These are phyloP conservation scores for Drosophila triauraria DNA, from an alignment of 1,140 invertebrate species.

Conservation along the genomic window DNA sequence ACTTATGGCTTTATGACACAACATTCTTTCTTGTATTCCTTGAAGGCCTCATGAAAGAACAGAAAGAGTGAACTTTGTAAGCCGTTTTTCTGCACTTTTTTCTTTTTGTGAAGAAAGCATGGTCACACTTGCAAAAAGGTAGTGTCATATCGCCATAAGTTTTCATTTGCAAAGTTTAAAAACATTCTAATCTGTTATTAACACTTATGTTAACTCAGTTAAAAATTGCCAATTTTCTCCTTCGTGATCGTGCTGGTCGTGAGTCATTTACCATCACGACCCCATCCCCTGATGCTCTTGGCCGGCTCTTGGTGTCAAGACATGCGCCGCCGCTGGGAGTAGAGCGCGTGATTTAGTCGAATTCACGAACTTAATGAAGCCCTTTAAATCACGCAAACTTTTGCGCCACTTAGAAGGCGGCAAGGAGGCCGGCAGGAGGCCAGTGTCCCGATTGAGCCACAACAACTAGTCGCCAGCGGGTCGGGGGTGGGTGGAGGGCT, in stretches of 20 bases:
- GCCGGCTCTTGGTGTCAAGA: conserved; percentile 63
- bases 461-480: conserved; percentile 62
- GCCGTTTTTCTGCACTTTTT: too few relatives aligned
- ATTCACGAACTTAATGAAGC: conserved; percentile 85
- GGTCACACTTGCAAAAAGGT: too few relatives aligned
- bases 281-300: conserved; percentile 24
- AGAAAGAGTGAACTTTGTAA: too few relatives aligned
- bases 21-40: too few relatives aligned
- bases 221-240: not conserved
- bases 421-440: conserved; percentile 7
- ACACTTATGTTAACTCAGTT: not conserved
- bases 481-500: not conserved
- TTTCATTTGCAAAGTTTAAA: too few relatives aligned
- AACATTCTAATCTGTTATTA: not conserved
- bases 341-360: conserved; percentile 84
- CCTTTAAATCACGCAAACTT: conserved; percentile 84
- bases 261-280: conserved; percentile 33
- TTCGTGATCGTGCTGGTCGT: conserved; percentile 7
- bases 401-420: conserved; percentile 78
- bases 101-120: too few relatives aligned
- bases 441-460: conserved; percentile 62
- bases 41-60: too few relatives aligned
- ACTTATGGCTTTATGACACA: too few relatives aligned
- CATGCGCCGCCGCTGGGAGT: conserved; percentile 62
- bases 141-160: too few relatives aligned